Base-by-base conservation (phyloP, 2,888 invertebrate species). In the Sesia bembeciformis region DNA sequence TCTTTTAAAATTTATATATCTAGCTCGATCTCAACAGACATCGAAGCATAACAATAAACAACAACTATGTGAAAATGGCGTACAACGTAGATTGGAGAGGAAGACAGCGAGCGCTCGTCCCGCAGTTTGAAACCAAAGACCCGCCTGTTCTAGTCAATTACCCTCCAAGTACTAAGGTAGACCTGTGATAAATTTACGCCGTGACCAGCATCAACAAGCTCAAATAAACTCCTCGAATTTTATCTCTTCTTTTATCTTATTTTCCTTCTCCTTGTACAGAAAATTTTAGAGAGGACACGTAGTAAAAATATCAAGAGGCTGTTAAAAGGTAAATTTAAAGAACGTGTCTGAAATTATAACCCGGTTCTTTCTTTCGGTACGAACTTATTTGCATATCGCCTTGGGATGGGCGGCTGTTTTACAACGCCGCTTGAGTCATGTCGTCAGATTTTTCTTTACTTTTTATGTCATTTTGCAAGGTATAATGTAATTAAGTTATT, bases 281-380 rank as follows among this genome's bases (percentile, higher is more conserved):
- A 74, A 68, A 71, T 75, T 71, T 76, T 68, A 68, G 70, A 72
- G 68, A 72, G 65, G 73, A 81, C 83, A 81, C 81, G 79, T 80
- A 78, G 74, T 78, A 77, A 80, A 83, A 84, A 83, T 82, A 83
- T 84, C 77, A 78, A 73, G 78, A 74, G 76, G 74, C 74, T 74
- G 79, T 83, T 84, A 80, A 78, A 76, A 82, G 78, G 78, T 78
- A 77, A 82, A 84, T 82, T 84, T 82, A 72, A 74, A 77, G 69
- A 74, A 81, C 83, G 82, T 83, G 84, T 76, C 72, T 70, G 63
- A 81, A 83, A 82, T 84, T 76, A 78, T 74, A 80, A 81, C 66
- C 66, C 61, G 60, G 57, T 51, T 57, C 56, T 71, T 77, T 73
- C 70, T 73, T 72, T 69, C 60, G 64, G 58, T 58, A 64, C 60